A percentile compares a stretch with the other conserved stretches of the same genome.
Conservation (phyloP, 2,113 vertebrate genomes). For the Mastomys natalensis region DNA sequence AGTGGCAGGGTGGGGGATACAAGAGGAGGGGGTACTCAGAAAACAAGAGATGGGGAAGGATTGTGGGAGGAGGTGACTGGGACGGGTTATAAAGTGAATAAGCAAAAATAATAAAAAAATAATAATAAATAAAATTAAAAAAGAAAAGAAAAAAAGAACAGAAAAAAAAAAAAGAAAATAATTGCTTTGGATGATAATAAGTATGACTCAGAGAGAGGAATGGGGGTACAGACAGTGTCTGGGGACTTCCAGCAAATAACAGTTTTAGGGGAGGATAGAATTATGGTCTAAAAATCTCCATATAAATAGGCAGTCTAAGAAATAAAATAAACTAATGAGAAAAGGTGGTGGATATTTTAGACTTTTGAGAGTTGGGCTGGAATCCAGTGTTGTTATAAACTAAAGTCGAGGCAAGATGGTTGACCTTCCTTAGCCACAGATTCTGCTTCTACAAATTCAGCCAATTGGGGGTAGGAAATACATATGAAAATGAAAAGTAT, state of each 20-base stretch:
- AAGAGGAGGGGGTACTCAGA: too few species aligned
- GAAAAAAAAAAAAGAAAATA: too few species aligned
- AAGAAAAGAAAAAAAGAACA: too few species aligned
- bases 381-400: neutral
- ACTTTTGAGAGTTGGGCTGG: neutral
- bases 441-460: neutral
- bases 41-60: too few species aligned
- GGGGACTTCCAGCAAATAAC: neutral
- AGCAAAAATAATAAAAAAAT: too few species aligned
- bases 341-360: slow-evolving; percentile 9
- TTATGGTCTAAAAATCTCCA: slow-evolving; percentile 39
- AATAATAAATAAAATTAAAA: too few species aligned
- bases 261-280: neutral
- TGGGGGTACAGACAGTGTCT: neutral
- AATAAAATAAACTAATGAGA: slow-evolving; percentile 38
- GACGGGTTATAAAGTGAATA: too few species aligned
- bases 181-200: slow-evolving; percentile 45
- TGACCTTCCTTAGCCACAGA: neutral
- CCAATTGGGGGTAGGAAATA: neutral
- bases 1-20: too few species aligned
- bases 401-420: neutral
- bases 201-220: slow-evolving; percentile 43
- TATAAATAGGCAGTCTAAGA: slow-evolving; percentile 41
- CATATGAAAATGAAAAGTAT: neutral
- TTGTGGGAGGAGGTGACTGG: too few species aligned